Conservation (phyloP, 2,113 vertebrate species). For the Ivindomyrus marchei region DNA sequence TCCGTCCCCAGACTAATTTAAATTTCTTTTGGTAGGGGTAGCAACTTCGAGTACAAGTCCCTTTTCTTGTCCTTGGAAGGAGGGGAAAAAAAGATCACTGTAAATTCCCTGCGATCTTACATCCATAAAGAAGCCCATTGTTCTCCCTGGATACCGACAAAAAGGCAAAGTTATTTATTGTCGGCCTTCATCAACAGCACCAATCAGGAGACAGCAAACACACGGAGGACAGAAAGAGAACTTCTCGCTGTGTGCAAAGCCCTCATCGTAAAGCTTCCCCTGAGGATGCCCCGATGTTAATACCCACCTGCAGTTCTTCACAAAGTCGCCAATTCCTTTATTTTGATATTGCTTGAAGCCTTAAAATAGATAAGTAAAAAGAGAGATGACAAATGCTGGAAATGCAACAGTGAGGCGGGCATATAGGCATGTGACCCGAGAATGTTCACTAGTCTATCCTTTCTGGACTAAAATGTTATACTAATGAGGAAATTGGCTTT, state of each 20-base stretch:
- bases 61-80: neutral
- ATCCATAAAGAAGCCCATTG: conserved; percentile 7
- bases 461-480: neutral
- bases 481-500: neutral
- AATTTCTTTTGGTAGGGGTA: neutral
- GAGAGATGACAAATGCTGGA: neutral
- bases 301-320: neutral
- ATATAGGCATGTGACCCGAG: neutral
- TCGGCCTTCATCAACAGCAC: neutral
- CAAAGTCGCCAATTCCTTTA: neutral
- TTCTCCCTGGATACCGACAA: neutral
- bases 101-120: neutral
- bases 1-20: neutral
- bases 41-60: neutral
- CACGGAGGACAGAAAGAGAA: neutral
- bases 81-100: neutral
- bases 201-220: neutral
- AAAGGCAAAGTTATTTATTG: conserved; percentile 14
- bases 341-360: neutral
- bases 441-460: neutral
- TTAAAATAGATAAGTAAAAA: neutral
- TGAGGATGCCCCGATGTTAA: neutral
- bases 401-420: neutral
- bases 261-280: neutral
- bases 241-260: neutral